Base-by-base conservation (phyloP, 1,140 invertebrate species). In the Latrodectus geometricus region DNA sequence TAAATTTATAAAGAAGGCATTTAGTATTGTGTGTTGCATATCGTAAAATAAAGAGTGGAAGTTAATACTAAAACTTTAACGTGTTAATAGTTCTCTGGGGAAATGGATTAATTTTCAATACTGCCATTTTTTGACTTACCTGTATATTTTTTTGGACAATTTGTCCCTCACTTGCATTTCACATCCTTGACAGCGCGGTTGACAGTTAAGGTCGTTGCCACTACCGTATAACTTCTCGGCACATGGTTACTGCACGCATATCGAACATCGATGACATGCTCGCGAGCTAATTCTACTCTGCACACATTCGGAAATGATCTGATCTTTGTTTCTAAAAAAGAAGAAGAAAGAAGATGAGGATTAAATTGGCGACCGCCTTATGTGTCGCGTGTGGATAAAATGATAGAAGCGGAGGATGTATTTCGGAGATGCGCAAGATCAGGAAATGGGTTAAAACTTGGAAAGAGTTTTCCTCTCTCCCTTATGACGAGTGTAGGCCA, bases 131-230 rank as follows among this genome's bases (percentile, higher is more conserved):
- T 35, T 35, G 35, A 35, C 79, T 81, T 68, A 81, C 79, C 79
- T 81, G 68, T 21, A 70, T 69, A 70, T 50, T 49, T 21, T 56
- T 66, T 72, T 15, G 77, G 23, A 65, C n/a, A 61, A 15, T 21
- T 52, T 76, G 52, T 76, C 74, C 54, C 52, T 56, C 74, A 76
- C 52, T 56, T 52, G 54, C 74, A 56, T 49, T 56, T 75, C 54
- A 21, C 56, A 66, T 80, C 50, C 61, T 50, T 69, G 72, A 83
- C 69, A 74, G 80, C 80, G 80, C 80, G 72, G 80, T 83, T 83
- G 80, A 83, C 80, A 83, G 70, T 74, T 83, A 73, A 74, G 80
- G 80, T 83, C 80, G 80, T 83, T 74, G 80, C 72, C 80, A 72
- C 80, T 66, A 74, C 80, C 50, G 61, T 54, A 15, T n/a, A 66